A percentile compares a stretch with the other conserved stretches of the same genome.
Evolutionary conservation across 2,888 invertebrate genomes (phyloP).

Genomic region (Scrobipalpa costella): DNA sequence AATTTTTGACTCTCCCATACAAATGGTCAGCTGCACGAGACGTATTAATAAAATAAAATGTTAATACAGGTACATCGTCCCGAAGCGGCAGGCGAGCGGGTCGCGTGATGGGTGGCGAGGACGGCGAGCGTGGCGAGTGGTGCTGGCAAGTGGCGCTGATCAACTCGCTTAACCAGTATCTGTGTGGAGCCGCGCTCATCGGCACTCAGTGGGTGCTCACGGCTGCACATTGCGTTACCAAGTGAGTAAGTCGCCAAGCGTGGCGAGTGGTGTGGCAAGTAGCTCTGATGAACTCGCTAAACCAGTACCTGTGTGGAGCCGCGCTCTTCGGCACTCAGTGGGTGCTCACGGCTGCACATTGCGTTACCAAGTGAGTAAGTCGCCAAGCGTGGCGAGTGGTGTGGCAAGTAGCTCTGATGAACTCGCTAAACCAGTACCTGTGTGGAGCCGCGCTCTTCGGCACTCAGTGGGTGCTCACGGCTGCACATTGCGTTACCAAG

Average conservation of each 20-base stretch:
- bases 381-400: too few species aligned
- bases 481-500: constrained; percentile 97
- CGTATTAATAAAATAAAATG: background rate
- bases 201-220: constrained; percentile 97
- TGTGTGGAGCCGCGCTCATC: constrained; percentile 95
- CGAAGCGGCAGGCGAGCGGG: constrained; percentile 55
- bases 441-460: constrained; percentile 96
- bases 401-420: constrained; percentile 95
- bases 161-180: constrained; percentile 95
- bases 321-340: constrained; percentile 96
- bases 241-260: constrained; percentile 80
- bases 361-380: constrained; percentile 89
- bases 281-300: constrained; percentile 94
- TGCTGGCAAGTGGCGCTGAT: constrained; percentile 97
- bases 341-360: constrained; percentile 96
- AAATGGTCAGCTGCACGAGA: too few species aligned
- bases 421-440: constrained; percentile 95
- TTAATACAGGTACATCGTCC: constrained; percentile 52
- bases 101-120: constrained; percentile 93
- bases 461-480: constrained; percentile 96
- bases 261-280: too few species aligned
- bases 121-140: constrained; percentile 96
- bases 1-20: too few species aligned
- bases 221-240: constrained; percentile 96
- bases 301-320: constrained; percentile 96